Conservation (phyloP, 2,113 vertebrate genomes). For the Athene cunicularia region DNA sequence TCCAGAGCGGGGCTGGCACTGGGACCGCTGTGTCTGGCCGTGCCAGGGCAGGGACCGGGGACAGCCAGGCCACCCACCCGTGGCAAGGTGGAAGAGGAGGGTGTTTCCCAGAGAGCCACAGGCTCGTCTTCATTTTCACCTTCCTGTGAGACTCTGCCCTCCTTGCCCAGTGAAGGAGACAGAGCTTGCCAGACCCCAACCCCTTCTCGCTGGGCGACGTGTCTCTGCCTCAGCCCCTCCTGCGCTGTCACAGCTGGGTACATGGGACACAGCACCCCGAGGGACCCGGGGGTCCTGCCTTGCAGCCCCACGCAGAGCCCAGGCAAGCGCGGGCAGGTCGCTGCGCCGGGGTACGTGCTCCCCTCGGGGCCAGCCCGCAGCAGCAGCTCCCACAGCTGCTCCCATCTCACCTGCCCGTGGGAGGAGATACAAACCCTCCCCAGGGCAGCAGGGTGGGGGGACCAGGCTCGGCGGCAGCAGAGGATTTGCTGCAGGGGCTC, state of each 20-base stretch:
- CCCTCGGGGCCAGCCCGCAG: not conserved
- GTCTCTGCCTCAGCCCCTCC: not conserved
- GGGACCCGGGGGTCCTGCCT: not conserved
- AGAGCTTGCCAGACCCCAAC: not conserved
- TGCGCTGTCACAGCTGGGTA: not conserved
- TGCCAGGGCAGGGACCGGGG: not conserved
- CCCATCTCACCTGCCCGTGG: not conserved
- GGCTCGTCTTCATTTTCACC: not conserved
- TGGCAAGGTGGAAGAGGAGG: not conserved
- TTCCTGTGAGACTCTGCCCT: not conserved
- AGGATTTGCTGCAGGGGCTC: not conserved
- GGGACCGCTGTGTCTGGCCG: fast-evolving
- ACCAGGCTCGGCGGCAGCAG: not conserved
- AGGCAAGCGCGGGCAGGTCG: fast-evolving
- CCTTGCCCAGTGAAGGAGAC: not conserved
- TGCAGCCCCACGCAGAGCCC: fast-evolving
- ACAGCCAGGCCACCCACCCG: fast-evolving
- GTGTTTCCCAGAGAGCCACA: not conserved
- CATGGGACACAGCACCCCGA: fast-evolving
- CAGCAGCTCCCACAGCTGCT: not conserved
- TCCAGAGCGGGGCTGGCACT: not conserved
- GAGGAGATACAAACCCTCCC: not conserved
- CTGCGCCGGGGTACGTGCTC: not conserved
- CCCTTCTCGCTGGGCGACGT: fast-evolving
- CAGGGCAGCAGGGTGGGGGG: not conserved